Evolutionary conservation across 2,113 vertebrate genomes (phyloP).

Genomic region (Coptodon rendalli): DNA sequence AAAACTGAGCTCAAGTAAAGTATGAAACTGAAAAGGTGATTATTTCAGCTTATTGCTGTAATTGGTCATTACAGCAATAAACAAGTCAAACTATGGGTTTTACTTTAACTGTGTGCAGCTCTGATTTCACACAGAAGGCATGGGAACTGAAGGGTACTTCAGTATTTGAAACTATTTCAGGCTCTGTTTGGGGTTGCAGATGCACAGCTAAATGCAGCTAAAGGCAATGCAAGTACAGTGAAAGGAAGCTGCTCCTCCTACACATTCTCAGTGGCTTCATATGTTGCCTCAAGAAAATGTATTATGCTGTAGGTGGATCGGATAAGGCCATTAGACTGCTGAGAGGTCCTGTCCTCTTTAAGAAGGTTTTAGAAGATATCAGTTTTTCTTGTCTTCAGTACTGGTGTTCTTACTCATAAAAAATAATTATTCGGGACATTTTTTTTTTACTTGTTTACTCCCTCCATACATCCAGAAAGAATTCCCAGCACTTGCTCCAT

Average conservation of each 20-base stretch:
- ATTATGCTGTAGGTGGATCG: neutral
- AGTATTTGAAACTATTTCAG: neutral
- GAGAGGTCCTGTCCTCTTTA: neutral
- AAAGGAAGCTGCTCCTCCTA: neutral
- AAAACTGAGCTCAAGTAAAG: neutral
- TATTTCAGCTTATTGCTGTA: neutral
- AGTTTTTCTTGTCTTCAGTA: neutral
- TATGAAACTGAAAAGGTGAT: neutral
- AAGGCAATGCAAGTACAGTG: neutral
- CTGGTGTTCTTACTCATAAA: neutral
- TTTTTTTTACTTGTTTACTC: neutral
- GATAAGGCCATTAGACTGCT: neutral
- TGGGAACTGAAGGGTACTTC: neutral
- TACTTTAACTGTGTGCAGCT: neutral
- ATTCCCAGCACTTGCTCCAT: neutral
- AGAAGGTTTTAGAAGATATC: neutral
- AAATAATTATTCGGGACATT: neutral
- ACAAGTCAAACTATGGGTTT: neutral
- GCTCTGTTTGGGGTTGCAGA: neutral
- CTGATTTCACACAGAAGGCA: neutral
- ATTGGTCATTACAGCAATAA: neutral
- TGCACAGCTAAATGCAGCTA: neutral
- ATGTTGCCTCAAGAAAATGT: neutral
- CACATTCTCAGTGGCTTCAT: neutral
- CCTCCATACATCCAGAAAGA: neutral